These are phyloP conservation scores for Metellina segmentata DNA, from an alignment of 2,888 invertebrate species.

Conservation along the genomic window DNA sequence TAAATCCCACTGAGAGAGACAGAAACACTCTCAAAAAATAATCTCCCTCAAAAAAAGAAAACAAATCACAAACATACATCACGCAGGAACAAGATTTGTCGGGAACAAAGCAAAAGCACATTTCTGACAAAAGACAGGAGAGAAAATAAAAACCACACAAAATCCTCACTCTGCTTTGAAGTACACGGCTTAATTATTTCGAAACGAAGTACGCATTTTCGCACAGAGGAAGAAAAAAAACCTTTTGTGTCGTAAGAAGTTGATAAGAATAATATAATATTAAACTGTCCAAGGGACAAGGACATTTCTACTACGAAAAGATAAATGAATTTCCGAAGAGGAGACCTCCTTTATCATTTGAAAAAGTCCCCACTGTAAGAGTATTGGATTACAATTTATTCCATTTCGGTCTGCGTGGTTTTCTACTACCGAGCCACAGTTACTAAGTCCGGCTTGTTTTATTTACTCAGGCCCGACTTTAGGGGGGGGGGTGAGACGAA, in stretches of 20 bases:
- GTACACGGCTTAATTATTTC: slow-evolving; percentile 25
- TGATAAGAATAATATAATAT: slow-evolving; percentile 11
- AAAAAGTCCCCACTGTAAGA: not conserved
- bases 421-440: not conserved
- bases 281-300: slow-evolving; percentile 3
- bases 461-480: slow-evolving; percentile 3
- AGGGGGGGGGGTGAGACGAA: not conserved
- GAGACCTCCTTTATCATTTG: not conserved
- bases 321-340: slow-evolving; percentile 19
- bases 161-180: not conserved
- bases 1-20: not conserved
- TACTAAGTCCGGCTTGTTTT: slow-evolving; percentile 6
- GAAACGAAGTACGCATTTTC: slow-evolving; percentile 8
- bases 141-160: not conserved
- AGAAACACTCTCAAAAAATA: too few relatives aligned
- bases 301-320: not conserved
- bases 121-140: not conserved
- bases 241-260: not conserved
- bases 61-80: too few relatives aligned
- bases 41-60: too few relatives aligned
- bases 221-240: not conserved
- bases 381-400: slow-evolving; percentile 27
- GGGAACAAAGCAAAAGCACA: not conserved
- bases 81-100: not conserved
- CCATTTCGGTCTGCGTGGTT: slow-evolving; percentile 1